Base-by-base conservation (phyloP, 2,113 vertebrate species). In the Morone saxatilis region DNA sequence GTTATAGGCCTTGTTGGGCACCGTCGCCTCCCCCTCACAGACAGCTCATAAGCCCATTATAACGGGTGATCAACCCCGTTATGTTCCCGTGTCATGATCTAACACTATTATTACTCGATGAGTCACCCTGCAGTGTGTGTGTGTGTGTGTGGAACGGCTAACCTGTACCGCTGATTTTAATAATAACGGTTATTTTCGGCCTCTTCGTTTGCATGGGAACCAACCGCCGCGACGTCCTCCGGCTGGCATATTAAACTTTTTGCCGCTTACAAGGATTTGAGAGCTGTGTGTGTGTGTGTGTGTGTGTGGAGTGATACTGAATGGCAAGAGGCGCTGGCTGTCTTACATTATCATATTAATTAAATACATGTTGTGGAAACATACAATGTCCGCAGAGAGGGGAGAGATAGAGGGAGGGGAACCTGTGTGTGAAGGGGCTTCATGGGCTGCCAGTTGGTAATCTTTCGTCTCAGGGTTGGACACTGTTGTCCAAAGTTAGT, bases 41-140 rank as follows among this genome's bases (percentile, higher is more conserved):
- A 80, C 89, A 73, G 90, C 79, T 91, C 92, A 92, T 84, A 76
- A 80, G 82, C 89, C 84, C 66, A 79, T 93, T 89, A 87, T 91
- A 91, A 91, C 87, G 80, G 83, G 73, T 92, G 92, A 94, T 91
- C 86, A 72, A 80, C 56, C 84, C 90, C 60, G 91, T 88, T 91
- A 88, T 94, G 92, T 95, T 90, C 92, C 86, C 79, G 78, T 86
- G 89, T 90, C 85, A 94, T 94, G 94, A 95, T 94, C 93, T 94
- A 91, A 94, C 71, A 78, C 92, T 88, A 93, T 94, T 93, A 91
- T 94, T 94, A 92, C 83, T 67, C 90, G 91, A 93, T 97, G 97
- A 96, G 93, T 97, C 96, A 97, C 96, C 94, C 92, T 96, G 96
- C 96, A 89, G 96, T 85, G 91, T 94, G 94, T 88, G 31, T 31